phyloP scores from a whole-genome alignment of 2,888 invertebrate genomes.

The Conus canariensis region DNA sequence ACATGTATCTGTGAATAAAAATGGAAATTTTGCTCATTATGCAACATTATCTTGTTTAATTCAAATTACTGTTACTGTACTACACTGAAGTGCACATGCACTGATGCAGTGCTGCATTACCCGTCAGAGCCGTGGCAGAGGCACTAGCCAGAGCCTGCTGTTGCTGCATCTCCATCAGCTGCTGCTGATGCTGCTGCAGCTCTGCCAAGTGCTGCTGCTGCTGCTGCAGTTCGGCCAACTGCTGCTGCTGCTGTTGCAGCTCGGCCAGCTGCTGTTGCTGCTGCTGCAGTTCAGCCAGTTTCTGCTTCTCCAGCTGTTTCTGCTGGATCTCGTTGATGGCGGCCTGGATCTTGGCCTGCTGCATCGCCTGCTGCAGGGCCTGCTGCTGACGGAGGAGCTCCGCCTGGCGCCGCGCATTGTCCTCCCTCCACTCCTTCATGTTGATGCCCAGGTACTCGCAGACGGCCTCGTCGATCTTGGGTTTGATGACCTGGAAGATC shows the following conservation, averaged over 20 bases:
- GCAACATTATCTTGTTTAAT: too few species aligned
- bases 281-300: constrained; percentile 23
- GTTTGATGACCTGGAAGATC: constrained; percentile 91
- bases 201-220: constrained; percentile 24
- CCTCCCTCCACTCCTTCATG: constrained; percentile 66
- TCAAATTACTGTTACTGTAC: too few species aligned
- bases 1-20: too few species aligned
- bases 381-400: constrained; percentile 51
- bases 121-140: constrained; percentile 7
- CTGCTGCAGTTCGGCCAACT: constrained; percentile 20
- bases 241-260: constrained; percentile 32
- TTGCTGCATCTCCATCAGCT: constrained; percentile 31
- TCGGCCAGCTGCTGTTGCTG: constrained; percentile 27
- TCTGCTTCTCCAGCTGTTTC: constrained; percentile 34
- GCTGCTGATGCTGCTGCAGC: constrained; percentile 28
- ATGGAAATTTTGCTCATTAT: too few species aligned
- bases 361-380: constrained; percentile 57
- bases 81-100: too few species aligned
- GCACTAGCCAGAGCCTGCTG: constrained; percentile 23
- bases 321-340: constrained; percentile 38
- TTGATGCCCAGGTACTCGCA: constrained; percentile 92
- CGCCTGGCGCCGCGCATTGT: constrained; percentile 53
- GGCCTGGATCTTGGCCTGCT: constrained; percentile 44
- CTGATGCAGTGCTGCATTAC: neutral
- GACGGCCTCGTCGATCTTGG: constrained; percentile 93